Percentiles rank a stretch among this genome's conserved stretches.
Conservation (phyloP, 2,888 invertebrate genomes). For the Orgyia antiqua region DNA sequence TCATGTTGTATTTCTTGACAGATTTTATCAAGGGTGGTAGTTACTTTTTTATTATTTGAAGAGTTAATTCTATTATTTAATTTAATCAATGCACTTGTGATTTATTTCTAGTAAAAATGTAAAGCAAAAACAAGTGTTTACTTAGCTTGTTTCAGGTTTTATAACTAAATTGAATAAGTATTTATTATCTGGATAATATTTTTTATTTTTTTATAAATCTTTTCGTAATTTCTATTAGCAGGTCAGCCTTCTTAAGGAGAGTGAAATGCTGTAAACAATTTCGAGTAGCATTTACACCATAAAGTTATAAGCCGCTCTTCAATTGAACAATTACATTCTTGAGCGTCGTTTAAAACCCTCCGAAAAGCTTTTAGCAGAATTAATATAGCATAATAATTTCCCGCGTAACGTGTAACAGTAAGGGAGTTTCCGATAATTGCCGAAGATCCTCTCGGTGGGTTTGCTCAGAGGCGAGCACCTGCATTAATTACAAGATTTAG, state of each 20-base stretch:
- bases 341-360: constrained; percentile 40
- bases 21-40: too few relatives aligned
- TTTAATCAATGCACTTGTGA: too few relatives aligned
- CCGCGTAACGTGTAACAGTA: constrained; percentile 50
- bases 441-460: constrained; percentile 48
- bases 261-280: constrained; percentile 29
- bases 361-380: constrained; percentile 53
- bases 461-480: constrained; percentile 55
- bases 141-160: too few relatives aligned
- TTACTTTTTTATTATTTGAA: too few relatives aligned
- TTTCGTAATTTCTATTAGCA: too few relatives aligned
- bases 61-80: too few relatives aligned
- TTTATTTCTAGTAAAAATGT: too few relatives aligned
- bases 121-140: too few relatives aligned
- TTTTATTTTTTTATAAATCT: too few relatives aligned
- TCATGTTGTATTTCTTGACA: too few relatives aligned
- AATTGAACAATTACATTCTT: constrained; percentile 44
- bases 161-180: too few relatives aligned
- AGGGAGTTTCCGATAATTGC: constrained; percentile 62
- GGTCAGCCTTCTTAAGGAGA: constrained; percentile 26
- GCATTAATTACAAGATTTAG: constrained; percentile 73
- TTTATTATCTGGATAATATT: too few relatives aligned
- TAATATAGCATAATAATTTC: constrained; percentile 54
- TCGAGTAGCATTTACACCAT: constrained; percentile 28
- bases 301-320: constrained; percentile 40